A percentile compares a stretch with the other conserved stretches of the same genome.
Evolutionary conservation across 2,113 vertebrate genomes (phyloP).

Genomic region (Burhinus bistriatus): DNA sequence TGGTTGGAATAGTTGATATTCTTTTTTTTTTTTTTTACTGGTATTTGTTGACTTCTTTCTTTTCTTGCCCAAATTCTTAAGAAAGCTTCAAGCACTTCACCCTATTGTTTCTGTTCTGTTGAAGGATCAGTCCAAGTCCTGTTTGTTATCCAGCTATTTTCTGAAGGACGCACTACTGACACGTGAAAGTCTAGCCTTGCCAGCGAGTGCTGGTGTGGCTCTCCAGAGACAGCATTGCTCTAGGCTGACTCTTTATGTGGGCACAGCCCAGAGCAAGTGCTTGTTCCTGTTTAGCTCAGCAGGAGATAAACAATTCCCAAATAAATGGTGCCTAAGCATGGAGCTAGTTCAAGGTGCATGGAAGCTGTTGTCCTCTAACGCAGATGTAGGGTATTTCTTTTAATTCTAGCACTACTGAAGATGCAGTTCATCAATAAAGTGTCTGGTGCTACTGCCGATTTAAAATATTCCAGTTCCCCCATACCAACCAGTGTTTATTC

Average conservation of each 20-base stretch:
- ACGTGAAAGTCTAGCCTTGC: background rate
- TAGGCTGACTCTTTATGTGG: background rate
- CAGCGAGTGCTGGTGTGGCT: rapidly evolving
- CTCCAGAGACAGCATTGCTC: background rate
- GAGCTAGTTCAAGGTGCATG: background rate
- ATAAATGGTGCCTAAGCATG: rapidly evolving
- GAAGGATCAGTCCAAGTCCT: background rate
- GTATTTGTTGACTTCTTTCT: background rate
- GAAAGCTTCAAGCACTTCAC: background rate
- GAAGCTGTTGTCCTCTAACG: background rate
- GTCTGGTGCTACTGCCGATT: background rate
- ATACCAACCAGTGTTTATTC: background rate
- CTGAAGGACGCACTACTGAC: rapidly evolving
- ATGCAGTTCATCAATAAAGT: background rate
- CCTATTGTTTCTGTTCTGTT: background rate
- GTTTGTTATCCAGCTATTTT: background rate
- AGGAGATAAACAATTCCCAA: background rate
- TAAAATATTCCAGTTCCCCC: background rate
- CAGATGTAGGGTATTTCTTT: background rate
- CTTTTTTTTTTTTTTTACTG: too few species aligned
- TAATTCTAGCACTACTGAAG: background rate
- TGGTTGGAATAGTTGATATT: background rate
- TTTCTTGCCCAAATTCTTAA: background rate
- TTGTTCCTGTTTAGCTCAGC: background rate
- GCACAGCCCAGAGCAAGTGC: background rate